These are phyloP conservation scores for Pteropus rufus DNA, from an alignment of 2,797 vertebrate genomes.

Conservation along the genomic window DNA sequence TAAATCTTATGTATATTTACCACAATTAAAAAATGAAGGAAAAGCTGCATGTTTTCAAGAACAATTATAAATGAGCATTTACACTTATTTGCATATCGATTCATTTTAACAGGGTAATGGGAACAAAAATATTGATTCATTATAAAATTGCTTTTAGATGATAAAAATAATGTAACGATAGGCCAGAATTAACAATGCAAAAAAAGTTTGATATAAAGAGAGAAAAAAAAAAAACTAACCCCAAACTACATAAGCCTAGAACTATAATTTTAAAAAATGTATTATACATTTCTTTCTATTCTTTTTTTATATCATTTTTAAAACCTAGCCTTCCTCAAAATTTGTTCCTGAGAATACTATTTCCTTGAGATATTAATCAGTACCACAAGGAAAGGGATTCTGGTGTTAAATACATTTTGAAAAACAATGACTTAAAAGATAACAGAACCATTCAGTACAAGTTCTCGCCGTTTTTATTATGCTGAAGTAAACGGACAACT, in stretches of 20 bases:
- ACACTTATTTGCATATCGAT: background rate
- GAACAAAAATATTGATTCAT: background rate
- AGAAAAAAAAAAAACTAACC: background rate
- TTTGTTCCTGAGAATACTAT: background rate
- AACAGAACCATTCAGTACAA: background rate
- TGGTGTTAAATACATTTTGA: background rate
- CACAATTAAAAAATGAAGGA: background rate
- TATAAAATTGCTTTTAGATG: background rate
- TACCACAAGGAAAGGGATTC: background rate
- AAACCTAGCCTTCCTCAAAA: background rate
- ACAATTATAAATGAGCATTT: background rate
- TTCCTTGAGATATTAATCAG: background rate
- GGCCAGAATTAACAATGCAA: background rate
- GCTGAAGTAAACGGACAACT: background rate
- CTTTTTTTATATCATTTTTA: background rate
- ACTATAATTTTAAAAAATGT: background rate
- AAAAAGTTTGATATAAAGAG: background rate
- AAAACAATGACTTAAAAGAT: background rate
- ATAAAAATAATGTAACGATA: background rate
- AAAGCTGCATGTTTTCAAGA: background rate
- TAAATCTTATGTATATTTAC: background rate
- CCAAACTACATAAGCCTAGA: background rate
- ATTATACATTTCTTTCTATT: background rate
- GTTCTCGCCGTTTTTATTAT: background rate
- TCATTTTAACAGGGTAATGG: background rate